Evolutionary conservation across 2,888 invertebrate species (phyloP).

Genomic region (Hypsopygia costalis): DNA sequence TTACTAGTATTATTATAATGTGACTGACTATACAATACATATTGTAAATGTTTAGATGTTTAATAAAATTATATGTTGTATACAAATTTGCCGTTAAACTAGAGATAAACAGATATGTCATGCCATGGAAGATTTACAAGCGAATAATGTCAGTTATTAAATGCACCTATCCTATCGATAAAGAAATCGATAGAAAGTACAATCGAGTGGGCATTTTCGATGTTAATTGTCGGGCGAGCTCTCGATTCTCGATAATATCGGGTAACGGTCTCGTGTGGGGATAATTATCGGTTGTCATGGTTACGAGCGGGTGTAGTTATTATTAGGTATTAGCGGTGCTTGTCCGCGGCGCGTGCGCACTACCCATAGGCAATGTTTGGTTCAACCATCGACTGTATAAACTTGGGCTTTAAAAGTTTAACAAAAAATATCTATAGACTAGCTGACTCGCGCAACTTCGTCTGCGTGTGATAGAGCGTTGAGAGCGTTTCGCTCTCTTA

Average conservation of each 20-base stretch:
- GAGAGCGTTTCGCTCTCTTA: too few relatives aligned
- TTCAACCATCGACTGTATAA: background rate
- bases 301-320: constrained; percentile 4
- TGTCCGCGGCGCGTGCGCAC: constrained; percentile 8
- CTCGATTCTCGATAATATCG: constrained; percentile 5
- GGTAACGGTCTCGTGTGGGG: constrained; percentile 5
- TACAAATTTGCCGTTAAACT: background rate
- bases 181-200: constrained; percentile 9
- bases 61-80: too few relatives aligned
- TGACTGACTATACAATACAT: too few relatives aligned
- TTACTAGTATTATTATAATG: too few relatives aligned
- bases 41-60: too few relatives aligned
- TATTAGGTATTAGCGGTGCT: constrained; percentile 10
- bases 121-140: constrained; percentile 6
- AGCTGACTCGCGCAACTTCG: too few relatives aligned
- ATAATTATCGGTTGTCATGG: constrained; percentile 8
- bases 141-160: constrained; percentile 8
- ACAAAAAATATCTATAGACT: too few relatives aligned
- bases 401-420: background rate
- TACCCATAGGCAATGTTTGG: constrained; percentile 4
- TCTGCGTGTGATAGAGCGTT: too few relatives aligned
- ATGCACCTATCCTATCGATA: background rate
- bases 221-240: constrained; percentile 5
- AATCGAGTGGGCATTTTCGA: constrained; percentile 10
- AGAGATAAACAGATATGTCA: constrained; percentile 6